Evolutionary conservation across 2,888 invertebrate genomes (phyloP), one percentile per base, ranked within the genome.

Genomic region (Amphimallon solstitiale): DNA sequence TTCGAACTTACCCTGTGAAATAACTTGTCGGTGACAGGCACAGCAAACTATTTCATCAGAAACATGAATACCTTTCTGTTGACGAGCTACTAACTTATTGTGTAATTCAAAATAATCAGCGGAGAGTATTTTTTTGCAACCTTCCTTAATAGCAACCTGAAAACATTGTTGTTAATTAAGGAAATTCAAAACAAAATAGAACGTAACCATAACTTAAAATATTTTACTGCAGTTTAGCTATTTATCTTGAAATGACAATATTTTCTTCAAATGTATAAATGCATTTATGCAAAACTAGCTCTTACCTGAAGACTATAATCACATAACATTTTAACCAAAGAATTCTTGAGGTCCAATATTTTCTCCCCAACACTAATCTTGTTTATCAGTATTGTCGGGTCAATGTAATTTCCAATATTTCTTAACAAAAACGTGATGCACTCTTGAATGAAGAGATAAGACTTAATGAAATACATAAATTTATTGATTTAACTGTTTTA

Each of bases 321-420:
- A 75, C 93, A 92, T 83, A 98, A 88, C 90, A 98, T 95, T 84
- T 96, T 97, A 1, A 95, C 94, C 7, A 98, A 85, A 0, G 97
- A 94, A 75, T 93, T 91, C 73, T 96, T 91, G 43, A 98, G 84
- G 38, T 95, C 95, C 6, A 94, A 94, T 74, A 99, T 95, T 80
- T 92, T 86, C 83, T 94, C 90, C 1, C 92, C 91, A 0, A 90
- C 86, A 74, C 93, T 89, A 71, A 99, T 98, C 80, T 91, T 90
- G 76, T 92, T 86, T 62, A 98, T 92, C 43, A 82, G 71, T 75
- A 92, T 88, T 68, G 93, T 90, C 0, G 98, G 98, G 80, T 96
- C 95, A 0, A 98, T 93, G 76, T 96, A 96, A 37, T 91, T 90
- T 17, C 92, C 92, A 70, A 92, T 67, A 37, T 67, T 67, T 45